A percentile compares a stretch with the other conserved stretches of the same genome.
phyloP scores from a whole-genome alignment of 1,140 invertebrate species.

The Trichomalopsis sarcophagae region DNA sequence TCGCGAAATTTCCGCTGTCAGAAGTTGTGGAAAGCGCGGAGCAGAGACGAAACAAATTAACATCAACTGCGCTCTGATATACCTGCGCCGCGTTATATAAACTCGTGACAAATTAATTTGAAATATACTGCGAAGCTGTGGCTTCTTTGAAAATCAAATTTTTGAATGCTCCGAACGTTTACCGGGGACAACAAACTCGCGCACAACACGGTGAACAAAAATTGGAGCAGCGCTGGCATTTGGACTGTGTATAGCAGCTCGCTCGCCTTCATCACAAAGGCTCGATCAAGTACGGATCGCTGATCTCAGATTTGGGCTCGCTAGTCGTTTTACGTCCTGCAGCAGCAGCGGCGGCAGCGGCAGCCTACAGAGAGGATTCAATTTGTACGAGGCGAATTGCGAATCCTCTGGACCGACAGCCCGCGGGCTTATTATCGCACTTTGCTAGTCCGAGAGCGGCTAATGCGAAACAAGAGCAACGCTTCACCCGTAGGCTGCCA shows the following conservation, averaged over 20 bases:
- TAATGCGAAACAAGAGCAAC: constrained; percentile 59
- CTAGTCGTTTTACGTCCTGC: constrained; percentile 16
- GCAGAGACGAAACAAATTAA: neutral
- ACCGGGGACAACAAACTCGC: too few species aligned
- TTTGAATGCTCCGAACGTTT: neutral
- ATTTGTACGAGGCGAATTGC: constrained; percentile 71
- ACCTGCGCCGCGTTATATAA: neutral
- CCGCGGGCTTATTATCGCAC: constrained; percentile 73
- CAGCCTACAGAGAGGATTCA: constrained; percentile 69
- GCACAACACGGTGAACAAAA: too few species aligned
- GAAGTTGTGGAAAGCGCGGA: neutral
- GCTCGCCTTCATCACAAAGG: constrained; percentile 56
- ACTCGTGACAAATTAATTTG: constrained; percentile 1
- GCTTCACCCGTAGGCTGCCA: constrained; percentile 35
- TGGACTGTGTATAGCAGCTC: too few species aligned
- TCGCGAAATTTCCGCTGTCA: neutral
- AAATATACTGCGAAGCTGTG: neutral
- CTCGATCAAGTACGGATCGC: constrained; percentile 69
- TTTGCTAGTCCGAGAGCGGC: constrained; percentile 62
- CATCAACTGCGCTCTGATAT: neutral
- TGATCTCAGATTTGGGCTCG: constrained; percentile 69
- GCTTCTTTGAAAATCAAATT: neutral
- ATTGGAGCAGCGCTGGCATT: too few species aligned
- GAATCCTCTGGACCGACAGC: constrained; percentile 69
- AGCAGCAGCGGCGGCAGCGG: constrained; percentile 40